Percentiles rank a stretch among this genome's conserved stretches.
These are phyloP conservation scores for Orussus abietinus DNA, from an alignment of 1,140 invertebrate genomes.

Conservation along the genomic window DNA sequence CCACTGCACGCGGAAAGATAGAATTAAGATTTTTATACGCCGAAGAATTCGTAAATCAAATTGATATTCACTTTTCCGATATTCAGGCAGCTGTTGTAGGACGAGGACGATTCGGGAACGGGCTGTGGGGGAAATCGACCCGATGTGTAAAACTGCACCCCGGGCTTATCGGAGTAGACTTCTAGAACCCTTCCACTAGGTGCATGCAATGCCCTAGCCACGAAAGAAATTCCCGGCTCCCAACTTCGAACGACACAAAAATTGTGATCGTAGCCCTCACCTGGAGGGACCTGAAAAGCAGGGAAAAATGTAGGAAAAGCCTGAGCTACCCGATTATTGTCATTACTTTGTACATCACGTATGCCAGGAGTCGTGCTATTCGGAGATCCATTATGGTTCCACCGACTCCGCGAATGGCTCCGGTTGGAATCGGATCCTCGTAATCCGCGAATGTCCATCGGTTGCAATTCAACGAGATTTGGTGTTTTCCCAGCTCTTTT, in stretches of 20 bases:
- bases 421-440: slow-evolving; percentile 67
- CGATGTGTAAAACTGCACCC: slow-evolving; percentile 83
- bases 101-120: slow-evolving; percentile 2
- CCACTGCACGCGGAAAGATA: not conserved
- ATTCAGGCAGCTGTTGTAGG: not conserved
- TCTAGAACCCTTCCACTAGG: slow-evolving; percentile 66
- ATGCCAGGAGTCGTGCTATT: slow-evolving; percentile 49
- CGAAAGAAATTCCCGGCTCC: slow-evolving; percentile 23
- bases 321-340: slow-evolving; percentile 1
- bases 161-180: slow-evolving; percentile 78
- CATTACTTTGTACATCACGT: slow-evolving; percentile 38
- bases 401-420: slow-evolving; percentile 59
- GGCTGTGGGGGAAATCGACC: slow-evolving; percentile 62
- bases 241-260: slow-evolving; percentile 53
- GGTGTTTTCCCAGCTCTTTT: slow-evolving; percentile 65
- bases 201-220: slow-evolving; percentile 61
- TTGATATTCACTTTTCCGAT: too few species aligned
- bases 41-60: too few species aligned
- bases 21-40: not conserved
- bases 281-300: slow-evolving; percentile 33
- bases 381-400: slow-evolving; percentile 60
- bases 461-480: slow-evolving; percentile 70
- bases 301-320: not conserved
- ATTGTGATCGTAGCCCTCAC: slow-evolving; percentile 63
- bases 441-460: slow-evolving; percentile 67